These are phyloP conservation scores for Herpetotheres cachinnans DNA, from an alignment of 2,113 vertebrate genomes.

Conservation along the genomic window DNA sequence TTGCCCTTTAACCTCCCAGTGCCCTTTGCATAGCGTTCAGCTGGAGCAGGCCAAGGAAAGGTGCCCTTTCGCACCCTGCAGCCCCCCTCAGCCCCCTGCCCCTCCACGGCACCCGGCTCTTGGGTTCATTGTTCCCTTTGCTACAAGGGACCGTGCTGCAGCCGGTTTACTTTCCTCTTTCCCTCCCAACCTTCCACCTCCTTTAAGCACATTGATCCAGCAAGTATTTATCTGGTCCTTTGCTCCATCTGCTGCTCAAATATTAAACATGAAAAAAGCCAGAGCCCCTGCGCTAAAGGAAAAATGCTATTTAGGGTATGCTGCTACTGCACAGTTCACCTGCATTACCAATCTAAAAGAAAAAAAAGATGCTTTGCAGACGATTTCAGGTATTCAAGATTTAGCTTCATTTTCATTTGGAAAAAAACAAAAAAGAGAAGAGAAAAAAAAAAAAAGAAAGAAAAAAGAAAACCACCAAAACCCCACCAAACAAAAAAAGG, in stretches of 20 bases:
- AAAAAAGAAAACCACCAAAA: too few relatives aligned
- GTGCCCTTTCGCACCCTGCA: background rate
- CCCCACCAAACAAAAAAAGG: background rate
- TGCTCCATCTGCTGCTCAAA: constrained; percentile 58
- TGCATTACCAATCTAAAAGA: background rate
- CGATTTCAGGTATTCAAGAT: background rate
- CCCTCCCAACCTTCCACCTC: background rate
- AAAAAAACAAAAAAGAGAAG: too few relatives aligned
- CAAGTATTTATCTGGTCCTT: background rate
- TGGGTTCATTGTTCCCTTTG: background rate
- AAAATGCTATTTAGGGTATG: background rate
- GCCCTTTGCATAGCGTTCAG: rapidly evolving
- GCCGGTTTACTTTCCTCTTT: background rate
- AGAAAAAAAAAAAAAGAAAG: too few relatives aligned
- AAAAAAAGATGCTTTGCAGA: background rate
- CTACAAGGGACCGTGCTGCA: background rate
- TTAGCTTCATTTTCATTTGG: background rate
- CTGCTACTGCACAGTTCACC: background rate
- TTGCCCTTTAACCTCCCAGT: background rate
- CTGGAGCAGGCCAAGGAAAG: background rate
- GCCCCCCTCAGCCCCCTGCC: background rate
- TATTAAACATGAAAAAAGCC: background rate
- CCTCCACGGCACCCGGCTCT: background rate
- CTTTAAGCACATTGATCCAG: background rate
- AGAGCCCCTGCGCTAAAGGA: background rate